Percentiles rank a stretch among this genome's conserved stretches.
phyloP scores from a whole-genome alignment of 1,140 invertebrate genomes.

The Plectrocnemia conspersa region DNA sequence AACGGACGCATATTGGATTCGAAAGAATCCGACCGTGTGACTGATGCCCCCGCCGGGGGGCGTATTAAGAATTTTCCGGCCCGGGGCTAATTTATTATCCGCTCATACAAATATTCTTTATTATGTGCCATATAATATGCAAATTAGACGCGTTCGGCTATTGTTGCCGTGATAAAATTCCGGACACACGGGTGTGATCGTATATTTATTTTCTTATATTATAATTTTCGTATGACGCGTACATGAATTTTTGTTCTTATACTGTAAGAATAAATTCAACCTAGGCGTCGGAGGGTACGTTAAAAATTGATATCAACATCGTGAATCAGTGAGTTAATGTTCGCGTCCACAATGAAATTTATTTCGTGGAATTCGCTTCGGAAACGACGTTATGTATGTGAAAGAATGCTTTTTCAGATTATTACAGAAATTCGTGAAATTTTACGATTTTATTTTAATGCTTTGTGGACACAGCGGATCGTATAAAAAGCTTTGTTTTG shows the following conservation, averaged over 20 bases:
- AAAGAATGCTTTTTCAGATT: too few species aligned
- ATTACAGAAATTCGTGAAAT: too few species aligned
- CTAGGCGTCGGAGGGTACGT: too few species aligned
- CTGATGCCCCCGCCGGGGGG: constrained; percentile 7
- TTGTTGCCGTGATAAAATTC: constrained; percentile 9
- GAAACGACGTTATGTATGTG: too few species aligned
- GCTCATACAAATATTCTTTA: constrained; percentile 1
- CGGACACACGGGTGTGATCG: background rate
- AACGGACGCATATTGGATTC: background rate
- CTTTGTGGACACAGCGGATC: too few species aligned
- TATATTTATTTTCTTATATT: background rate
- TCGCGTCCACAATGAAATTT: too few species aligned
- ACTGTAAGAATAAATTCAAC: background rate
- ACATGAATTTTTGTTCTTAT: background rate
- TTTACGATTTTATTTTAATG: too few species aligned
- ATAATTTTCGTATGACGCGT: background rate
- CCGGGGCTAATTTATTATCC: background rate
- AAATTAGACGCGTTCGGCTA: constrained; percentile 12
- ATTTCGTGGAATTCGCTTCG: too few species aligned
- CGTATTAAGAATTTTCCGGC: constrained; percentile 11
- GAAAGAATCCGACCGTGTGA: constrained; percentile 7
- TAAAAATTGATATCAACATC: too few species aligned
- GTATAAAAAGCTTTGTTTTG: too few species aligned
- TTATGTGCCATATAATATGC: constrained; percentile 16
- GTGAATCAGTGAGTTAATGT: too few species aligned